Evolutionary conservation across 2,113 vertebrate species (phyloP).

Genomic region (Tiliqua scincoides): DNA sequence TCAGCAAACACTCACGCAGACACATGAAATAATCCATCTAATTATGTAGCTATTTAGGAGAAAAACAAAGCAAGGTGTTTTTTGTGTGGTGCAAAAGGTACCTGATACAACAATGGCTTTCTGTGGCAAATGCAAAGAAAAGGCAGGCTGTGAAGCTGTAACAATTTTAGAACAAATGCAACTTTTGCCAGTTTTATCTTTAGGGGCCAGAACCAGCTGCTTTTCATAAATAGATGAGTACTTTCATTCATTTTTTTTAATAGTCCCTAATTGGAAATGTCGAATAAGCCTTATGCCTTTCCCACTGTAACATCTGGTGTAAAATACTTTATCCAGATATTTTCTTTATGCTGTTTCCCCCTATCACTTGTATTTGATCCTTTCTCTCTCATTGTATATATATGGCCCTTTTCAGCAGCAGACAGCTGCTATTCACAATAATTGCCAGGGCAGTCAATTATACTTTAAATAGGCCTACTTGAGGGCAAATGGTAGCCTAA

Average conservation of each 20-base stretch:
- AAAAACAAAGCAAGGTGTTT: slow-evolving; percentile 83
- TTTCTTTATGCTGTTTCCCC: slow-evolving; percentile 76
- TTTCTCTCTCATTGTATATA: slow-evolving; percentile 80
- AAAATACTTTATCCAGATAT: slow-evolving; percentile 77
- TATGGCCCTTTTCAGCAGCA: slow-evolving; percentile 71
- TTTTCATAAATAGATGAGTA: slow-evolving; percentile 80
- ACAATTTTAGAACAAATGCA: slow-evolving; percentile 82
- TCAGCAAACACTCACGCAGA: slow-evolving; percentile 82
- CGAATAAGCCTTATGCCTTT: slow-evolving; percentile 76
- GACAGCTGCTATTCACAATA: slow-evolving; percentile 87
- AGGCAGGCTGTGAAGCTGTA: slow-evolving; percentile 73
- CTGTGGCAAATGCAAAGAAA: slow-evolving; percentile 74
- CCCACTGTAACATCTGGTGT: slow-evolving; percentile 75
- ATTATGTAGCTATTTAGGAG: slow-evolving; percentile 85
- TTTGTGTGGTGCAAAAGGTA: slow-evolving; percentile 77
- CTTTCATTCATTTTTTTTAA: slow-evolving; percentile 75
- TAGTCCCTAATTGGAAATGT: slow-evolving; percentile 78
- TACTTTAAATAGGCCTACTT: slow-evolving; percentile 86
- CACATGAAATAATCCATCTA: slow-evolving; percentile 85
- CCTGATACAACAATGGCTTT: slow-evolving; percentile 81
- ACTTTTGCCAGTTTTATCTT: slow-evolving; percentile 78
- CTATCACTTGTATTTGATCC: slow-evolving; percentile 78
- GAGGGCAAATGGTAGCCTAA: slow-evolving; percentile 84
- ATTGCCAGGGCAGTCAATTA: slow-evolving; percentile 85
- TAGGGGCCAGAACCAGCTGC: slow-evolving; percentile 78